Base-by-base conservation (phyloP, 2,113 vertebrate species). In the Seriola rivoliana region DNA sequence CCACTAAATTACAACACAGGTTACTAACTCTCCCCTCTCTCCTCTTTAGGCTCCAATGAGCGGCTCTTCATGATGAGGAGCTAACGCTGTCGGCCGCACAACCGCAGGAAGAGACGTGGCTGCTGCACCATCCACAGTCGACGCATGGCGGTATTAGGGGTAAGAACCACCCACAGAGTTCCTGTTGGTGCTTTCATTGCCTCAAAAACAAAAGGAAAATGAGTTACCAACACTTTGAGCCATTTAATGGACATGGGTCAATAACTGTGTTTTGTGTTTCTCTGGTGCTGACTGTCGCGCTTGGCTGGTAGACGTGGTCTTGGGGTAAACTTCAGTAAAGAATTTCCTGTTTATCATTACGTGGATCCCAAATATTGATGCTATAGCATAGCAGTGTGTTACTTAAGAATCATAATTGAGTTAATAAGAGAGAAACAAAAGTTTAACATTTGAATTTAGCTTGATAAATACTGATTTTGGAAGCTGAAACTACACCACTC, bases 71-170 rank as follows among this genome's bases (percentile, higher is more conserved):
- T 38, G 87, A 95, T 95, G 94, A 88, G 89, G 89, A 94, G 94
- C 83, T 94, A 94, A 94, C 93, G 66, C 81, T 52, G 65, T 75
- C 67, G 71, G 90, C 81, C 64, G 73, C 81, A 87, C 89, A 80
- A 82, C 81, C 55, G 73, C 92, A 92, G 84, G 90, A 93, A 91
- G 72, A 93, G 81, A 86, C 91, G 93, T 90, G 94, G 93, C 89
- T 59, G 87, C 88, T 79, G 87, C 85, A 74, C 88, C 90, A 90
- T 58, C 88, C 89, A 90, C 92, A 88, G 92, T 77, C 82, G 75
- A 93, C 91, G 92, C 92, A 95, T 95, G 94, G 94, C 94, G 92
- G 92, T 94, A 78, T 88, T 95, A 91, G 94, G 94, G 93, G 94
- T 95, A 75, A 92, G 94, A 25, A 1, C 23, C 4, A 29, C 46